These are phyloP conservation scores for Sapayoa aenigma DNA, from an alignment of 2,113 vertebrate species.

Conservation along the genomic window DNA sequence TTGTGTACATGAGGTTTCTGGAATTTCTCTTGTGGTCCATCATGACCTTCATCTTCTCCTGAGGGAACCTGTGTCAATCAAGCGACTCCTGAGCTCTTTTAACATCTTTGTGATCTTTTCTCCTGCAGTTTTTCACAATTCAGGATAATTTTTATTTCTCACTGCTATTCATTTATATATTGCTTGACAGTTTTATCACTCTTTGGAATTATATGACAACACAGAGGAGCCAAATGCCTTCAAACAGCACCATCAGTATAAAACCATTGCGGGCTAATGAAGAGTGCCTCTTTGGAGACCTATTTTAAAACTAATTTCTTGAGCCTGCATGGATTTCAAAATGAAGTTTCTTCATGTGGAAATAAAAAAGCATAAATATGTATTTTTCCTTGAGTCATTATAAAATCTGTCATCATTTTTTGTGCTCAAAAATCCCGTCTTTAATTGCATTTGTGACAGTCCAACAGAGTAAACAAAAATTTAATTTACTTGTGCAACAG, in stretches of 20 bases:
- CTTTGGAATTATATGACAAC: neutral
- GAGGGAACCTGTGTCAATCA: neutral
- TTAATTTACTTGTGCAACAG: neutral
- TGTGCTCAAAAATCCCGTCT: neutral
- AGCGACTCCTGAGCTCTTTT: neutral
- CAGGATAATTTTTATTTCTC: neutral
- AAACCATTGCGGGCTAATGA: neutral
- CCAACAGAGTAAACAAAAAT: neutral
- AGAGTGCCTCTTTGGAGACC: neutral
- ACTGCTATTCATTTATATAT: neutral
- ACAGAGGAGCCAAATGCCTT: neutral
- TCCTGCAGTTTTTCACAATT: neutral
- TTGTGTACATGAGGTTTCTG: neutral
- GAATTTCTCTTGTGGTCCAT: neutral
- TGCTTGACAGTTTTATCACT: neutral
- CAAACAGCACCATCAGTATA: neutral
- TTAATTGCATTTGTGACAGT: conserved; percentile 11
- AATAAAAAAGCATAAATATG: neutral
- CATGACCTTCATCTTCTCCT: neutral
- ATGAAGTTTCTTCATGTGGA: neutral
- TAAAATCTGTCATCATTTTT: neutral
- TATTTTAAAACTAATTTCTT: neutral
- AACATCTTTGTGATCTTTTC: neutral
- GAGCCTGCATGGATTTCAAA: neutral
- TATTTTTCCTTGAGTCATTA: neutral